These are phyloP conservation scores for Ptilonorhynchus violaceus DNA, from an alignment of 2,113 vertebrate species.

Conservation along the genomic window DNA sequence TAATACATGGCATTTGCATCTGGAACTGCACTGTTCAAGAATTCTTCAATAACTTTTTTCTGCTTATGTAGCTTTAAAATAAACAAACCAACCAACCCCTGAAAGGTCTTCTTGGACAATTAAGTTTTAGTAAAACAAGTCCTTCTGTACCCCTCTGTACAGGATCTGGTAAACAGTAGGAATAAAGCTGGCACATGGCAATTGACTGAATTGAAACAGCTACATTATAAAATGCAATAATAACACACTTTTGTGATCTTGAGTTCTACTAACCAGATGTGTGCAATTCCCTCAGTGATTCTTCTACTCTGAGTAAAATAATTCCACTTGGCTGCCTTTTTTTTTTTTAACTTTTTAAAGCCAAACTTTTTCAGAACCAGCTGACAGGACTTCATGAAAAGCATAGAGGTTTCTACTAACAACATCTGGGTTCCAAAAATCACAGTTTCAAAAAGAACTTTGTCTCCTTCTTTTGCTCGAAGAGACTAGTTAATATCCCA, in stretches of 20 bases:
- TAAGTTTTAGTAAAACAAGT: constrained; percentile 25
- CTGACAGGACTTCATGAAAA: constrained; percentile 55
- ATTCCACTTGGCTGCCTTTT: not conserved
- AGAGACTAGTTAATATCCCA: not conserved
- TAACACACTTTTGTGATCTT: constrained; percentile 50
- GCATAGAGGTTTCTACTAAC: constrained; percentile 29
- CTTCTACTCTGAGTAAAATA: constrained; percentile 47
- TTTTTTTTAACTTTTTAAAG: constrained; percentile 16
- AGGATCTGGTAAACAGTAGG: constrained; percentile 61
- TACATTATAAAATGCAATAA: constrained; percentile 20
- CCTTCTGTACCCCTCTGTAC: constrained; percentile 13
- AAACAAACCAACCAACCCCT: not conserved
- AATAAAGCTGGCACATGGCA: constrained; percentile 63
- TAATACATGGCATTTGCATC: not conserved
- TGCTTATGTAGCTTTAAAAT: not conserved
- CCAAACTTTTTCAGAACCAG: constrained; percentile 60
- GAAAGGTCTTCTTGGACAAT: constrained; percentile 20
- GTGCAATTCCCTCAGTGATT: constrained; percentile 55
- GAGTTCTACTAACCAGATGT: constrained; percentile 51
- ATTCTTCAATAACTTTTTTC: not conserved
- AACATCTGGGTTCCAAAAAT: constrained; percentile 54
- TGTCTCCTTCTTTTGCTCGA: not conserved
- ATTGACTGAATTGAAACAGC: constrained; percentile 48
- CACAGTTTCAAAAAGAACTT: constrained; percentile 31
- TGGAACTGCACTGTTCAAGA: constrained; percentile 9